These are phyloP conservation scores for Frieseomelitta varia DNA, from an alignment of 1,140 invertebrate genomes.

Conservation along the genomic window DNA sequence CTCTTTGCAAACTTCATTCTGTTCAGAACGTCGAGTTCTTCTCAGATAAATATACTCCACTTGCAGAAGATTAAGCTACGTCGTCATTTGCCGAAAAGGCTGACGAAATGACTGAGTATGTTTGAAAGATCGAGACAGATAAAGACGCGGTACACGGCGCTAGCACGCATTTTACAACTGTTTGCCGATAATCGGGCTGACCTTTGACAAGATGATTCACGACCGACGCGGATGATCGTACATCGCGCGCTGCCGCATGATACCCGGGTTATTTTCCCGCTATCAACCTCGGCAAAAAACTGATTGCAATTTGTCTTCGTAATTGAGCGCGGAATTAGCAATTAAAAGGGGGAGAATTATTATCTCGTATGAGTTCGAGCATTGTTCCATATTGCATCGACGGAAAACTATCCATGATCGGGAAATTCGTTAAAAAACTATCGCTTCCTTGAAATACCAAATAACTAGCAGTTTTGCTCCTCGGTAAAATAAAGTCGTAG, in stretches of 20 bases:
- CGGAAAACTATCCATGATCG: not conserved
- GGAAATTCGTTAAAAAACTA: not conserved
- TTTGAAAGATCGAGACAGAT: not conserved
- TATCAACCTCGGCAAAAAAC: slow-evolving; percentile 19
- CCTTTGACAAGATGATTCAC: slow-evolving; percentile 42
- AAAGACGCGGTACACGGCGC: not conserved
- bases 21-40: too few relatives aligned
- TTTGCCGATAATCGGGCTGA: slow-evolving; percentile 25
- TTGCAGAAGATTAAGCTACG: not conserved
- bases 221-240: slow-evolving; percentile 20
- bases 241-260: not conserved
- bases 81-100: not conserved
- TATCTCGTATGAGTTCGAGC: not conserved
- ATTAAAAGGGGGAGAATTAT: slow-evolving; percentile 32
- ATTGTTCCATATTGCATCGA: not conserved
- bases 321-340: slow-evolving; percentile 31
- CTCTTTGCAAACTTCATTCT: too few relatives aligned
- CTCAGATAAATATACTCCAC: too few relatives aligned
- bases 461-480: too few relatives aligned
- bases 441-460: too few relatives aligned
- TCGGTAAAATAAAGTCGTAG: too few relatives aligned
- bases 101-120: not conserved
- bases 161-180: slow-evolving; percentile 32
- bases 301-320: slow-evolving; percentile 38
- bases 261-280: slow-evolving; percentile 18